Percentiles rank a stretch among this genome's conserved stretches.
These are phyloP conservation scores for Antennarius striatus DNA, from an alignment of 2,113 vertebrate genomes.

Conservation along the genomic window DNA sequence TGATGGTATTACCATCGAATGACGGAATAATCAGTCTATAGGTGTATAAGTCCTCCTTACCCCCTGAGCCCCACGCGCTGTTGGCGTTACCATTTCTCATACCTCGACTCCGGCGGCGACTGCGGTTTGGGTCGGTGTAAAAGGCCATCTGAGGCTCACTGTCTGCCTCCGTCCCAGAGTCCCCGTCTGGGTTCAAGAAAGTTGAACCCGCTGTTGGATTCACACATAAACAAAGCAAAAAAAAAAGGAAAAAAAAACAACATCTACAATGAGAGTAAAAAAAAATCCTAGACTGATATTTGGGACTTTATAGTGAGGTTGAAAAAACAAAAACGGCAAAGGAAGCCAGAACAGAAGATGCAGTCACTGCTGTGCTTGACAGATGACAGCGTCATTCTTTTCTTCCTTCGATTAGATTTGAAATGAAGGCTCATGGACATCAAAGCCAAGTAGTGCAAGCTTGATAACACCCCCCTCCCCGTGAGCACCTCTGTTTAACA, in stretches of 20 bases:
- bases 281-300: constrained; percentile 9
- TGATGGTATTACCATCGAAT: constrained; percentile 46
- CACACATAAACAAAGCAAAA: constrained; percentile 57
- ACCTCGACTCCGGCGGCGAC: constrained; percentile 94
- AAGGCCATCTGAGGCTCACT: constrained; percentile 98
- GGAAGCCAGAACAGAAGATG: background rate
- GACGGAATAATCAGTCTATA: constrained; percentile 55
- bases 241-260: constrained; percentile 44
- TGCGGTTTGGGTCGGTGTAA: constrained; percentile 96
- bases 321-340: background rate
- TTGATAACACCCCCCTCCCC: too few species aligned
- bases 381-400: background rate
- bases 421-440: constrained; percentile 18
- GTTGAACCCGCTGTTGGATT: constrained; percentile 90
- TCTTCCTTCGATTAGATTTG: constrained; percentile 10
- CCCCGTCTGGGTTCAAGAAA: constrained; percentile 96
- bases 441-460: background rate
- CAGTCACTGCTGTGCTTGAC: too few species aligned
- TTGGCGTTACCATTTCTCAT: constrained; percentile 82
- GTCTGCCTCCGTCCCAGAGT: constrained; percentile 94
- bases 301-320: constrained; percentile 18
- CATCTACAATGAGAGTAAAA: constrained; percentile 40
- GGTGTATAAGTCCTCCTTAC: constrained; percentile 78
- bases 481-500: background rate
- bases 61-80: constrained; percentile 84